Evolutionary conservation across 1,140 invertebrate species (phyloP).

Genomic region (Cyclargus thomasi): DNA sequence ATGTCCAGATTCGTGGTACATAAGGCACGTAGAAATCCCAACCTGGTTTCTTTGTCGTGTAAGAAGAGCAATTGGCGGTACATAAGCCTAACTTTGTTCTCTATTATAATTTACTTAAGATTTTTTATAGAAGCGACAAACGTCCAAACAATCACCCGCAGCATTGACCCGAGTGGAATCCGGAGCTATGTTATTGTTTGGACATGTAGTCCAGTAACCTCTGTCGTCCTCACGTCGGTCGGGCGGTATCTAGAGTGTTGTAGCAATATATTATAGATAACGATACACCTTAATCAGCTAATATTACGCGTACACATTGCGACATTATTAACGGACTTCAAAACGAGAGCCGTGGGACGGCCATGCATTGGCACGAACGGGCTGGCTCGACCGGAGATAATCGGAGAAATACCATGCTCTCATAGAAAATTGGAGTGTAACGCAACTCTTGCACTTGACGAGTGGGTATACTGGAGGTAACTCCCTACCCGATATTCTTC

Average conservation of each 20-base stretch:
- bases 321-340: neutral
- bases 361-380: no score
- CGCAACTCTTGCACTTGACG: no score
- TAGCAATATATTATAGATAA: neutral
- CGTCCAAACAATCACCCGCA: no score
- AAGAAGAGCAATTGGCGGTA: neutral
- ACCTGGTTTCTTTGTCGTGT: neutral
- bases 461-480: no score
- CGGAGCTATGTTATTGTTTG: no score
- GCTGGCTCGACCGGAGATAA: no score
- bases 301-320: neutral
- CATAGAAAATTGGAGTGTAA: no score
- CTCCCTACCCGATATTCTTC: no score
- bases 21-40: neutral
- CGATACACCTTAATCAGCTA: neutral
- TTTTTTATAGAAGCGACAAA: no score
- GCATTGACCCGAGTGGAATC: neutral
- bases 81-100: neutral
- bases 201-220: neutral
- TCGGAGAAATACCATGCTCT: no score
- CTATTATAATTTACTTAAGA: neutral
- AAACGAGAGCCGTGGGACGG: no score
- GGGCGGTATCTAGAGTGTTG: neutral
- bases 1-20: neutral
- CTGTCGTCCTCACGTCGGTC: neutral